phyloP scores from a whole-genome alignment of 2,797 vertebrate genomes.

The Parotocinclus haroldoi region DNA sequence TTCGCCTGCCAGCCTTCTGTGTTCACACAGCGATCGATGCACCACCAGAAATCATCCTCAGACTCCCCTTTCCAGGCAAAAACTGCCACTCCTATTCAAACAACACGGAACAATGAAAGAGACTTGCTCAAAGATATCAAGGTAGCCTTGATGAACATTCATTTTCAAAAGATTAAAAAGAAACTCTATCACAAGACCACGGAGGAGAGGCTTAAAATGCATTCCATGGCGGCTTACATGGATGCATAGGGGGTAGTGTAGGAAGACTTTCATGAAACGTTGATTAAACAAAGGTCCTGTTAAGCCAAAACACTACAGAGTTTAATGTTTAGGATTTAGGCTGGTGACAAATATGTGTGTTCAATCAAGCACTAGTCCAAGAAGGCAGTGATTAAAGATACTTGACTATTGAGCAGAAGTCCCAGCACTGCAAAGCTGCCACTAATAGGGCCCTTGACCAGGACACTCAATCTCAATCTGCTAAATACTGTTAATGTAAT shows the following conservation, averaged over 20 bases:
- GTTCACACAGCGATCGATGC: slow-evolving; percentile 95
- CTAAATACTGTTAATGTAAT: not conserved
- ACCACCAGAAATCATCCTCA: slow-evolving; percentile 99
- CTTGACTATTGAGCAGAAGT: too few relatives aligned
- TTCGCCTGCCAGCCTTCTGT: slow-evolving; percentile 94
- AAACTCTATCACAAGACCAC: not conserved
- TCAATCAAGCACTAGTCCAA: slow-evolving; percentile 1
- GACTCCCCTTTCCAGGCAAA: slow-evolving; percentile 99
- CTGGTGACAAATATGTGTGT: not conserved
- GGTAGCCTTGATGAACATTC: not conserved
- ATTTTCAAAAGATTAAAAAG: not conserved
- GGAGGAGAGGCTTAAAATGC: not conserved
- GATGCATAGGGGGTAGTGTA: not conserved
- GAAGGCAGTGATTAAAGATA: slow-evolving; percentile 23
- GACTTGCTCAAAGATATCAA: not conserved
- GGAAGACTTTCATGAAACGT: not conserved
- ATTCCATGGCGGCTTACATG: slow-evolving; percentile 17
- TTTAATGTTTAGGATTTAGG: not conserved
- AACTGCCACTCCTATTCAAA: slow-evolving; percentile 83
- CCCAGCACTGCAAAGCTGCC: slow-evolving; percentile 2
- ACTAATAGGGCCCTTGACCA: too few relatives aligned
- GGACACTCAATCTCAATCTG: too few relatives aligned
- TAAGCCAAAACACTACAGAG: not conserved
- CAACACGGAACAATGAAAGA: slow-evolving; percentile 11
- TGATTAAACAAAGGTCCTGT: not conserved